Base-by-base conservation (phyloP, 1,140 invertebrate genomes). In the Phortica variegata region DNA sequence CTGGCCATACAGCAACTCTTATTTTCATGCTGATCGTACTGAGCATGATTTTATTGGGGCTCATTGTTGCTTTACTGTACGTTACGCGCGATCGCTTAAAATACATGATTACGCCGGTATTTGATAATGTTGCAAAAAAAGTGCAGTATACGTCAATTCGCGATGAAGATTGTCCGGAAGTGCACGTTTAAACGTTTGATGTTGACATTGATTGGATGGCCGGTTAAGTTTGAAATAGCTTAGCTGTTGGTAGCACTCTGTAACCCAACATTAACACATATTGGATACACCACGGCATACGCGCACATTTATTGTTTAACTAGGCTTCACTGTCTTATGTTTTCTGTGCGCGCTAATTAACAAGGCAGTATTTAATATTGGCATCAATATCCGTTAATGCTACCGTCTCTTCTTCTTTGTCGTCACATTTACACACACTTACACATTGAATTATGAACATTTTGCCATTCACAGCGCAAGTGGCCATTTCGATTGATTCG, bases 141-240 rank as follows among this genome's bases (percentile, higher is more conserved):
- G 86, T 88, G 15, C 84, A 87, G 49, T 89, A 89, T 55, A 88
- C 85, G 3, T 85, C 84, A 15, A 88, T 89, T 39, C 80, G 81
- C 68, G 76, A 78, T 59, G 71, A 77, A 46, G 77, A 78, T 45
- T 75, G 73, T 46, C 63, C 76, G 37, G 77, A 77, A 51, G 76
- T 76, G 37, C 72, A 76, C 51, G 74, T 76, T 36, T 76, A 74
- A 56, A 43, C 10, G 7, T n/a, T 19, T 19, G 4, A 26, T 29
- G 32, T n/a, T n/a, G n/a, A n/a, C n/a, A n/a, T n/a, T n/a, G n/a
- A n/a, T n/a, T n/a, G n/a, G n/a, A n/a, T n/a, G n/a, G n/a, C n/a
- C n/a, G n/a, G n/a, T n/a, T n/a, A n/a, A n/a, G n/a, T n/a, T n/a
- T n/a, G n/a, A n/a, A n/a, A n/a, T n/a, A n/a, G n/a, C n/a, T n/a